phyloP scores from a whole-genome alignment of 1,140 invertebrate genomes.

The Sycophaga agraensis region DNA sequence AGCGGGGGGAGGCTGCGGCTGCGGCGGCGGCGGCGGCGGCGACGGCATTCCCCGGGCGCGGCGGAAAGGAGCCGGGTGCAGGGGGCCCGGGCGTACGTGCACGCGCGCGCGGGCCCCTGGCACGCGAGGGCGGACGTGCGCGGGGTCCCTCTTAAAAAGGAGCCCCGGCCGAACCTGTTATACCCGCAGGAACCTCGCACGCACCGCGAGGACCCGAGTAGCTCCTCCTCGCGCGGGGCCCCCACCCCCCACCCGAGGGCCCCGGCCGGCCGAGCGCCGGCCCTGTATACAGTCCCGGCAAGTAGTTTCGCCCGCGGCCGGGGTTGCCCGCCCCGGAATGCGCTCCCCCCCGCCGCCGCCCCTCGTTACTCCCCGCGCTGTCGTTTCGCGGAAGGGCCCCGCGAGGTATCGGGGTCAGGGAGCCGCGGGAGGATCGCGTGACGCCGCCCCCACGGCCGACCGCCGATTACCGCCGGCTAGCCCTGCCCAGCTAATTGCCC shows the following conservation, averaged over 20 bases:
- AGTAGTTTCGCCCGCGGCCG: background rate
- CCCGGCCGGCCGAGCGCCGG: no score
- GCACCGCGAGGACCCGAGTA: conserved; percentile 31
- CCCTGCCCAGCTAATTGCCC: no score
- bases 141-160: conserved; percentile 39
- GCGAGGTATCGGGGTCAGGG: no score
- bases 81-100: no score
- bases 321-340: no score
- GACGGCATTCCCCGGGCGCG: conserved; percentile 1
- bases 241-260: no score
- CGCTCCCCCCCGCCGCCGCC: background rate
- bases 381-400: no score
- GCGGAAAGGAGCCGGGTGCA: background rate
- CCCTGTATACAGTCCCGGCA: conserved; percentile 12
- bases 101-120: conserved; percentile 10
- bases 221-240: no score
- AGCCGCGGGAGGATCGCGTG: no score
- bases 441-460: no score
- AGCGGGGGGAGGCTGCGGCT: background rate
- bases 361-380: background rate
- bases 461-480: no score
- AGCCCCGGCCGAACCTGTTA: conserved; percentile 45
- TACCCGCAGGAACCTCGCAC: conserved; percentile 47
- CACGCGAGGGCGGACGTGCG: conserved; percentile 26
- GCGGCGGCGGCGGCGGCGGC: no score